Evolutionary conservation across 2,113 vertebrate species (phyloP), one percentile per base, ranked within the genome.

Genomic region (Penelope pileata): DNA sequence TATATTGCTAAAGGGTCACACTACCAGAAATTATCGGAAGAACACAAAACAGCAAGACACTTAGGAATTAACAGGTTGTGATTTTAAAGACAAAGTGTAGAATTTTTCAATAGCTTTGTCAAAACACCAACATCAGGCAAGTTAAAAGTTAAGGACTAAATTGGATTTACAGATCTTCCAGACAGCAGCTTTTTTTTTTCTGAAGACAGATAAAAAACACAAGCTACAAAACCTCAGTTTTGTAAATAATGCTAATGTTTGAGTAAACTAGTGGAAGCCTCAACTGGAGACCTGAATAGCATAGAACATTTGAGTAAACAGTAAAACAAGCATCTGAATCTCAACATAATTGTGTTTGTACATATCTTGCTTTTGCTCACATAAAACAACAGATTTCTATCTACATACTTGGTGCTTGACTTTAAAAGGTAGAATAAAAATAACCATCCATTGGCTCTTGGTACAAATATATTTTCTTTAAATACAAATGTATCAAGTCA

Each of bases 361-460:
- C 11, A 66, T 47, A 69, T 13, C 45, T 79, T 50, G 7, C 1
- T 79, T 92, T 84, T 85, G 40, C 64, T 87, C 48, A 91, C 76
- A 81, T 53, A 91, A 92, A 89, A 7, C 16, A 89, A 86, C n/a
- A 89, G 56, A 76, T 85, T 42, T 50, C 74, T 94, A 93, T 47
- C 70, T 79, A 92, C 19, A 78, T 60, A 56, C 2, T 86, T 6
- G 4, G 12, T 69, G 29, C 21, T 82, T 69, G 50, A 63, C 45
- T 88, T 92, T 66, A 73, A 83, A 94, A 94, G 62, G 63, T 23
- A 50, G 50, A 84, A 79, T 67, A 76, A 89, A 91, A 94, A 82
- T 56, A 86, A 29, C 17, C 69, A 9, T 50, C 54, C 59, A 62
- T 6, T 73, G 30, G 22, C 10, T 89, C 50, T 38, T 34, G 4